These are phyloP conservation scores for Xiphorhynchus elegans DNA, from an alignment of 2,113 vertebrate genomes.

Conservation along the genomic window DNA sequence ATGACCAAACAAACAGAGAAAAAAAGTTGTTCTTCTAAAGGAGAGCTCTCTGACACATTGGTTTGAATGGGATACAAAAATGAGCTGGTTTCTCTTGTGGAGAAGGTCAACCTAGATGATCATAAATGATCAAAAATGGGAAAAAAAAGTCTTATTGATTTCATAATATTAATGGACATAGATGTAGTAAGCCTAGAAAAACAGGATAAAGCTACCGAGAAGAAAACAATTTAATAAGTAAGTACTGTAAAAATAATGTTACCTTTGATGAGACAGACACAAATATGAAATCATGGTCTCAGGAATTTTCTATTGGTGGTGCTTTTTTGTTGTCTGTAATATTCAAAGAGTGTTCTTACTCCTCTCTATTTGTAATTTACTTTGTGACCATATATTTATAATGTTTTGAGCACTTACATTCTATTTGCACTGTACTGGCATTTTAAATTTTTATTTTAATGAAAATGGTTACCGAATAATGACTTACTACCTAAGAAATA, in stretches of 20 bases:
- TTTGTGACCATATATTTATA: neutral
- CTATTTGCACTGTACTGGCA: neutral
- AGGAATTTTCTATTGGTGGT: neutral
- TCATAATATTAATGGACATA: neutral
- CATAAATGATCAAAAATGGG: neutral
- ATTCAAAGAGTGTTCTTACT: neutral
- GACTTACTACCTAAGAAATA: constrained; percentile 34
- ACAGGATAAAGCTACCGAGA: neutral
- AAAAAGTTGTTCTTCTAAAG: neutral
- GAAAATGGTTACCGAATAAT: constrained; percentile 53
- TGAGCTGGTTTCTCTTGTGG: neutral
- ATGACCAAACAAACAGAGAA: neutral
- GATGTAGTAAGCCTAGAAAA: neutral
- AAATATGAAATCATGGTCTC: neutral
- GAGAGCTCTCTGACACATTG: neutral
- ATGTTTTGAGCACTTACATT: neutral
- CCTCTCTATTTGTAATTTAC: neutral
- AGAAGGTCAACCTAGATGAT: neutral
- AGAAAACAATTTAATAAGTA: neutral
- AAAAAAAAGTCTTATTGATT: neutral
- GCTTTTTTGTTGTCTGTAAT: neutral
- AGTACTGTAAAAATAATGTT: neutral
- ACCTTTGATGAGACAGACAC: neutral
- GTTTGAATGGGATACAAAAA: neutral
- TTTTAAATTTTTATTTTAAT: constrained; percentile 57